Percentiles rank a stretch among this genome's conserved stretches.
These are phyloP conservation scores for Macrotus californicus DNA, from an alignment of 2,113 vertebrate genomes.

Conservation along the genomic window DNA sequence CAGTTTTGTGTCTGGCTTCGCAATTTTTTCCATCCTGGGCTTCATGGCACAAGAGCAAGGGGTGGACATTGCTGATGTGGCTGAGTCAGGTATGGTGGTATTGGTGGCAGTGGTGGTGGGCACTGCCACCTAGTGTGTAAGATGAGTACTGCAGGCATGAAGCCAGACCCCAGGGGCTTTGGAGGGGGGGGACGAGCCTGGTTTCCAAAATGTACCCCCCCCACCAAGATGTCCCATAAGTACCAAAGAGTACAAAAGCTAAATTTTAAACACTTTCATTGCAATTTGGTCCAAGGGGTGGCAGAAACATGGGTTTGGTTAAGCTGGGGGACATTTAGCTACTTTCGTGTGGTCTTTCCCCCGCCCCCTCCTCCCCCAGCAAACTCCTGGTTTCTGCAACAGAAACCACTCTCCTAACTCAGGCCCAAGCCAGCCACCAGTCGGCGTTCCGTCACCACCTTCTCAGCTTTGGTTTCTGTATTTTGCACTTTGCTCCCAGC, in stretches of 20 bases:
- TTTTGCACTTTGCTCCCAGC: slow-evolving; percentile 40
- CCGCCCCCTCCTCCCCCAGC: neutral
- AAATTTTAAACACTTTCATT: neutral
- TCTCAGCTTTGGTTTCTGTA: slow-evolving; percentile 40
- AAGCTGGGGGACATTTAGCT: neutral
- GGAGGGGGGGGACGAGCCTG: slow-evolving; percentile 47
- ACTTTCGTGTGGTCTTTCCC: neutral
- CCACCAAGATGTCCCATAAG: slow-evolving; percentile 29
- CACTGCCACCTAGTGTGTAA: slow-evolving; percentile 90
- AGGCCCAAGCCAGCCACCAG: slow-evolving; percentile 3
- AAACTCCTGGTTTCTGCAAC: neutral
- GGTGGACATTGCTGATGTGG: slow-evolving; percentile 99
- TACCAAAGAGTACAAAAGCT: neutral
- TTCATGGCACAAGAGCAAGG: slow-evolving; percentile 99
- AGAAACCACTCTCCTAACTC: neutral
- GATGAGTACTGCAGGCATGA: slow-evolving; percentile 81
- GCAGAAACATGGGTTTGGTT: neutral
- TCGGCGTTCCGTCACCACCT: neutral
- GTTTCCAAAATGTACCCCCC: slow-evolving; percentile 50
- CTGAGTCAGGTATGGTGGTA: slow-evolving; percentile 99
- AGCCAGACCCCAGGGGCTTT: slow-evolving; percentile 74
- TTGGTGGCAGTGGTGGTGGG: slow-evolving; percentile 95
- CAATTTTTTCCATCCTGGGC: slow-evolving; percentile 99
- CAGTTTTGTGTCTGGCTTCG: slow-evolving; percentile 99
- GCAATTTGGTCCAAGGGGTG: neutral